Base-by-base conservation (phyloP, 2,113 vertebrate genomes). In the Ophiodon elongatus region DNA sequence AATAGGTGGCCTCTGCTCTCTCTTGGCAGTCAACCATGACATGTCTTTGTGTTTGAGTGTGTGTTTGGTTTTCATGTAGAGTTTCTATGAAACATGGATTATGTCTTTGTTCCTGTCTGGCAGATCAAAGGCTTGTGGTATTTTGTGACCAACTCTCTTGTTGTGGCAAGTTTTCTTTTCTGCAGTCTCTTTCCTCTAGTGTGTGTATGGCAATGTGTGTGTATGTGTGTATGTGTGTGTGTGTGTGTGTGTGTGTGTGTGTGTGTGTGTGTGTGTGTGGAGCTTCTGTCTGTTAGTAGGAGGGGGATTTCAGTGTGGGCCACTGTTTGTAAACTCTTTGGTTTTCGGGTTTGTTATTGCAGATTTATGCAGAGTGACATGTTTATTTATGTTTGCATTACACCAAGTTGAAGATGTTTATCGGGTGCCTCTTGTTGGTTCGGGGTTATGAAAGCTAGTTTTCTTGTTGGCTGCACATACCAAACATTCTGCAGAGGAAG, bases 341-440 rank as follows among this genome's bases (percentile, higher is more conserved):
- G 65, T 74, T 57, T 57, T 35, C 17, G 57, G 74, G 57, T 90
- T 88, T 92, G 70, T 91, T 86, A 82, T 85, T 87, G 72, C 39
- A 83, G 41, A 83, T 87, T 93, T 82, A 87, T 80, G 76, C 56
- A 70, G 57, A 86, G 76, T 62, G 82, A 87, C 47, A 47, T 86
- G 84, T 88, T 93, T 91, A 84, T 89, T 86, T 81, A 67, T 75
- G 60, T 54, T 17, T 91, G 66, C 79, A 41, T 85, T 66, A 73
- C 59, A 80, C 56, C 13, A 77, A 17, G 1, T 7, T 64, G 66
- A 33, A 75, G 59, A 87, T 88, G 80, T 85, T 82, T 83, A 84
- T 87, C 66, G 82, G 37, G 43, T 35, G 65, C 54, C 35, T 82
- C 82, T 57, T 19, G 37, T 68, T 84, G 65, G 57, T 82, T 86